A percentile compares a stretch with the other conserved stretches of the same genome.
These are phyloP conservation scores for Marronus borbonicus DNA, from an alignment of 2,888 invertebrate species.

Conservation along the genomic window DNA sequence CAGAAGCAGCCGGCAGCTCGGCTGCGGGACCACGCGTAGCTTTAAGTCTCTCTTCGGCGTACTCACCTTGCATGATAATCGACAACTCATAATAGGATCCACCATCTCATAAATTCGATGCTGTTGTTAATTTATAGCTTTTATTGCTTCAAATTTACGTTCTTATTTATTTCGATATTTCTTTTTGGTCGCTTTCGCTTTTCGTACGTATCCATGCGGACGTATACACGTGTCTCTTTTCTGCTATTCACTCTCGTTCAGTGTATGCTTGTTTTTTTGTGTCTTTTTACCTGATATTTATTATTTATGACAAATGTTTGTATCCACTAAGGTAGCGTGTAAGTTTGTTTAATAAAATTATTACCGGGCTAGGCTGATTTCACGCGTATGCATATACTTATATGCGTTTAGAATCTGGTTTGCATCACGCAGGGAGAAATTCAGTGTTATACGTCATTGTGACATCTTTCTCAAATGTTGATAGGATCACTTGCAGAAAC, in stretches of 20 bases:
- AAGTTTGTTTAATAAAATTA: constrained; percentile 14
- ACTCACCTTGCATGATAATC: constrained; percentile 62
- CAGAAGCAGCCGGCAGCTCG: constrained; percentile 50
- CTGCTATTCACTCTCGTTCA: constrained; percentile 6
- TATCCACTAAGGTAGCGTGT: constrained; percentile 10
- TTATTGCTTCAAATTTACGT: constrained; percentile 47
- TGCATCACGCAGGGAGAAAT: too few species aligned
- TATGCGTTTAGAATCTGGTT: too few species aligned
- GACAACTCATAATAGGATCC: constrained; percentile 61
- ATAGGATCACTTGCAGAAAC: too few species aligned
- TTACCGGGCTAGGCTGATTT: not conserved
- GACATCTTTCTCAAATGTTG: too few species aligned
- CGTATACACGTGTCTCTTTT: not conserved
- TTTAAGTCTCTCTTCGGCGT: constrained; percentile 44
- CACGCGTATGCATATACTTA: too few species aligned
- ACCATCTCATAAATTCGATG: constrained; percentile 55
- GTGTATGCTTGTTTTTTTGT: not conserved
- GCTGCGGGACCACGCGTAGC: constrained; percentile 55
- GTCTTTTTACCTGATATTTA: not conserved
- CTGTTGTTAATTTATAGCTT: constrained; percentile 46
- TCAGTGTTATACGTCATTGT: too few species aligned
- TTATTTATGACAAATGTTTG: constrained; percentile 3
- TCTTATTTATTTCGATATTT: constrained; percentile 43
- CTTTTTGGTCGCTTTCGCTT: constrained; percentile 35
- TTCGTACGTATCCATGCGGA: not conserved